A percentile compares a stretch with the other conserved stretches of the same genome.
These are phyloP conservation scores for Morpho achilles DNA, from an alignment of 2,888 invertebrate species.

Conservation along the genomic window DNA sequence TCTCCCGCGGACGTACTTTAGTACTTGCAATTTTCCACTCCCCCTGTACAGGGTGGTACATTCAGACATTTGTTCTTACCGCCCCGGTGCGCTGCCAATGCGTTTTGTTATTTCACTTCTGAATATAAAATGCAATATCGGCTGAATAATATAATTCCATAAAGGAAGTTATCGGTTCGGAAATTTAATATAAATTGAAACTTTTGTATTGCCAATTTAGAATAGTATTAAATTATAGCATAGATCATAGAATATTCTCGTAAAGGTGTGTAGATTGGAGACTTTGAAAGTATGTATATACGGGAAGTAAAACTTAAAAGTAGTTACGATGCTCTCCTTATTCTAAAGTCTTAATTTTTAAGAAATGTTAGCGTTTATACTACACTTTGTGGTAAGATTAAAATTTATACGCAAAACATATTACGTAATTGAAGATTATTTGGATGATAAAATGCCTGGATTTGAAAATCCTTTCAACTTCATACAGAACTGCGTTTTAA, in stretches of 20 bases:
- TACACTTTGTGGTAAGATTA: too few species aligned
- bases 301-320: too few species aligned
- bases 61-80: constrained; percentile 25
- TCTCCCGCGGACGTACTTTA: constrained; percentile 24
- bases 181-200: constrained; percentile 14
- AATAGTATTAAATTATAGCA: background rate
- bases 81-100: constrained; percentile 24
- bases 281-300: too few species aligned
- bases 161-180: constrained; percentile 21
- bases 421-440: too few species aligned
- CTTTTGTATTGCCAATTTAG: constrained; percentile 8
- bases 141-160: constrained; percentile 24
- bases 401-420: too few species aligned
- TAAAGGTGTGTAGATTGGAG: background rate
- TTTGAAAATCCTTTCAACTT: too few species aligned
- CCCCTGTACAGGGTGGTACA: constrained; percentile 3
- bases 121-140: constrained; percentile 30
- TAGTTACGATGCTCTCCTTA: too few species aligned
- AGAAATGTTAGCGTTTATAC: too few species aligned
- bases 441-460: too few species aligned
- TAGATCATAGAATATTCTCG: background rate
- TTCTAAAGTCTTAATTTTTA: too few species aligned
- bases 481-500: too few species aligned
- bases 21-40: constrained; percentile 25
- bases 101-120: constrained; percentile 25